Evolutionary conservation across 2,797 vertebrate genomes (phyloP).

Genomic region (Tapirus indicus): DNA sequence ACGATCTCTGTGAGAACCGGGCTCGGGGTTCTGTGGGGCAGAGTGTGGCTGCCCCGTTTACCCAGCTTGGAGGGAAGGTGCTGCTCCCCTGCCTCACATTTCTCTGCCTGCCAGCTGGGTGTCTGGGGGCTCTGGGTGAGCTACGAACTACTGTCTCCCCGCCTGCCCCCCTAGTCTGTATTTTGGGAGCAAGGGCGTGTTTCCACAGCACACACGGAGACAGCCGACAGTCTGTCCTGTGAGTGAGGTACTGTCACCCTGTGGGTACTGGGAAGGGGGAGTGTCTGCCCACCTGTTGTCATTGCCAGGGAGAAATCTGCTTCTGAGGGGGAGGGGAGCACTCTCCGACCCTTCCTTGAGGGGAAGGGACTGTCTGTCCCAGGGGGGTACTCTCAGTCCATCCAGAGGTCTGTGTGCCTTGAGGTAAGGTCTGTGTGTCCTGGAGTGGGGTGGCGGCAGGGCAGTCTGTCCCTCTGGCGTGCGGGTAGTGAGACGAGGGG

Average conservation of each 20-base stretch:
- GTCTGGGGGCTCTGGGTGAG: background rate
- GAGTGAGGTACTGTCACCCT: background rate
- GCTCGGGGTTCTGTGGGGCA: background rate
- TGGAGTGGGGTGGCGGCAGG: background rate
- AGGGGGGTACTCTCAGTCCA: background rate
- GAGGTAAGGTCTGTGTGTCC: background rate
- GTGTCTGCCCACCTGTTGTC: conserved; percentile 67
- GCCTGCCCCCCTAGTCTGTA: background rate
- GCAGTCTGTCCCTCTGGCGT: background rate
- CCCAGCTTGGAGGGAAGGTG: background rate
- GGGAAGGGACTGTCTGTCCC: background rate
- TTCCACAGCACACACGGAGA: background rate
- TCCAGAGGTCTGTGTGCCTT: background rate
- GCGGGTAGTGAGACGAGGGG: background rate
- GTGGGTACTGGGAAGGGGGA: background rate
- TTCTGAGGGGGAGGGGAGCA: background rate
- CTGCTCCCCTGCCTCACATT: background rate
- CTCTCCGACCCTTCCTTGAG: background rate
- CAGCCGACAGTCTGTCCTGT: background rate
- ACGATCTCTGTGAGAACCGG: background rate
- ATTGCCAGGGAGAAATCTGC: background rate
- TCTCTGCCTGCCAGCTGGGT: background rate
- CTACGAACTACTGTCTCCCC: background rate
- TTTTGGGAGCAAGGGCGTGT: background rate
- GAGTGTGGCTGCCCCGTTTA: background rate